Conservation (phyloP, 1,140 invertebrate species). For the Prorops nasuta region DNA sequence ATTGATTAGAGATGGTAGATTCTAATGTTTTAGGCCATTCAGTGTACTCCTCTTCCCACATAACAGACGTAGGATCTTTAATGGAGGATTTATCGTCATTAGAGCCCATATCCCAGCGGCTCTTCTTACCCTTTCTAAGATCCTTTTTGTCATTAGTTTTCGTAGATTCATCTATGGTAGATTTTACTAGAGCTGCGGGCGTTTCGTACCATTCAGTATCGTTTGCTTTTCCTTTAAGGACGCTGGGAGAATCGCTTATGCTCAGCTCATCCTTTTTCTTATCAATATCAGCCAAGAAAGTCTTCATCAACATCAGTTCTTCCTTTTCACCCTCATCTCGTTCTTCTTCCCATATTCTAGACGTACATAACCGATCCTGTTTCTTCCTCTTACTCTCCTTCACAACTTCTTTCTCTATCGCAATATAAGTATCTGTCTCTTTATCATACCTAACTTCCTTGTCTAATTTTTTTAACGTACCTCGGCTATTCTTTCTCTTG, state of each 20-base stretch:
- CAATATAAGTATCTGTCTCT: conserved; percentile 48
- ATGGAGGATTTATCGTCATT: conserved; percentile 33
- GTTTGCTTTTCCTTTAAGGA: too few relatives aligned
- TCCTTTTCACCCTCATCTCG: conserved; percentile 50
- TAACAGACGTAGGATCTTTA: conserved; percentile 36
- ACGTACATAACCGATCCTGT: conserved; percentile 33
- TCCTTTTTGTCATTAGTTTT: not conserved
- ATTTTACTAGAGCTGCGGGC: too few relatives aligned
- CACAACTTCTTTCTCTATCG: conserved; percentile 38
- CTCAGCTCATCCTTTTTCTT: not conserved
- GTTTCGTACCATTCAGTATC: too few relatives aligned
- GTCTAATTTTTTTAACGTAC: conserved; percentile 32
- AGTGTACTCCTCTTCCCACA: conserved; percentile 47
- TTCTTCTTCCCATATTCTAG: conserved; percentile 54
- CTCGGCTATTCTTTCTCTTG: conserved; percentile 18
- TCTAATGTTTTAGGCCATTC: conserved; percentile 40
- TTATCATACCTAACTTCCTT: conserved; percentile 47
- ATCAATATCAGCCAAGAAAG: not conserved
- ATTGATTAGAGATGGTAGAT: not conserved
- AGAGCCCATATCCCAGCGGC: conserved; percentile 41
- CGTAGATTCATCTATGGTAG: too few relatives aligned
- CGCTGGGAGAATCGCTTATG: too few relatives aligned
- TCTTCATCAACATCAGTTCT: conserved; percentile 32
- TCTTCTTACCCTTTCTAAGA: conserved; percentile 24
- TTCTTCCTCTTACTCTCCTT: conserved; percentile 43